Conservation (phyloP, 2,797 vertebrate species). For the Rhynchonycteris naso region DNA sequence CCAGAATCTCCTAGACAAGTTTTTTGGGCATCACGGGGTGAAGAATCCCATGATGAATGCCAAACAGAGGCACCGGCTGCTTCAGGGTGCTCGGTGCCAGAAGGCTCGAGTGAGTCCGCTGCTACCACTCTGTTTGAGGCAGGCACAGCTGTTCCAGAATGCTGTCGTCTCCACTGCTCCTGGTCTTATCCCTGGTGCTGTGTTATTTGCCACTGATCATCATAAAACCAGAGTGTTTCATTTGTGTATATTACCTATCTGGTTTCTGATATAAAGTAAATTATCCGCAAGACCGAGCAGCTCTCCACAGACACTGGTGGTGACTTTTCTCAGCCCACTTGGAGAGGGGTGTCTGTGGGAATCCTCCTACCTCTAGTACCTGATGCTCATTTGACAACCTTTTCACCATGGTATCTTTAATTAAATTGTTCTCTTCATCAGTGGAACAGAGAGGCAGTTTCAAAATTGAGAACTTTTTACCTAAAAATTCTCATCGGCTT, state of each 20-base stretch:
- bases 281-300: not conserved
- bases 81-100: not conserved
- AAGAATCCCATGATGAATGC: not conserved
- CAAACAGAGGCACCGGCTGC: not conserved
- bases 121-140: not conserved
- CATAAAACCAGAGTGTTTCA: not conserved
- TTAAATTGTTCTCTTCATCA: not conserved
- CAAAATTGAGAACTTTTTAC: not conserved
- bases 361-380: not conserved
- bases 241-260: not conserved
- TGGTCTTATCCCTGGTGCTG: not conserved
- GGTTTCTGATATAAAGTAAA: not conserved
- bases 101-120: not conserved
- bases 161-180: not conserved
- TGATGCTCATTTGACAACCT: not conserved
- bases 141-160: not conserved
- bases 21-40: not conserved
- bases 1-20: not conserved
- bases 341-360: not conserved
- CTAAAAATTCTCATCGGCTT: slow-evolving; percentile 21
- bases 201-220: not conserved
- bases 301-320: not conserved
- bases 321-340: not conserved
- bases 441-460: not conserved
- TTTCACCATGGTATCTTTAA: slow-evolving; percentile 32